Evolutionary conservation across 1,140 invertebrate species (phyloP).

Genomic region (Hydropsyche tenuis): DNA sequence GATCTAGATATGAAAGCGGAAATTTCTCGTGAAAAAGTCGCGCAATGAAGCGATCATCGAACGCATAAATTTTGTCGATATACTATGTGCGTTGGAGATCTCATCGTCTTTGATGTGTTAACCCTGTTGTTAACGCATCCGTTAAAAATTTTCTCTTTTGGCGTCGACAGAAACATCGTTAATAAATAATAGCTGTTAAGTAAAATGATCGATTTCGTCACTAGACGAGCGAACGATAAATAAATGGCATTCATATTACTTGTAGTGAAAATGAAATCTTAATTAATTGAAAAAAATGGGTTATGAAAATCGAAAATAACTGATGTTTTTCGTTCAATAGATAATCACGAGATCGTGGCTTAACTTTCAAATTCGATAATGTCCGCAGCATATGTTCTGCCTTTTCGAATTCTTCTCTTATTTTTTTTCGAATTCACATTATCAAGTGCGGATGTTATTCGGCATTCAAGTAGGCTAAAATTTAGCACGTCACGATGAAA

Average conservation of each 20-base stretch:
- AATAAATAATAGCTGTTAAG: too few species aligned
- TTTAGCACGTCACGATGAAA: neutral
- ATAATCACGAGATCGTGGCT: neutral
- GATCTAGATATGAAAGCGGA: neutral
- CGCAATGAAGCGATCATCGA: constrained; percentile 21
- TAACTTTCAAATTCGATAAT: constrained; percentile 21
- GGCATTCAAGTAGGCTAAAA: neutral
- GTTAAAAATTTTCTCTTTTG: constrained; percentile 44
- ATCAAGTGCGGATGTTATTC: neutral
- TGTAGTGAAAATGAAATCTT: constrained; percentile 6
- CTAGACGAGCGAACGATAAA: neutral
- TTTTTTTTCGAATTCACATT: neutral
- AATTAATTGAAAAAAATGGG: neutral
- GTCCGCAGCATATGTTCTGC: neutral
- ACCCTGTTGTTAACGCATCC: constrained; percentile 48
- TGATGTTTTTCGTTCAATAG: too few species aligned
- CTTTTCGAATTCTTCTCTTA: neutral
- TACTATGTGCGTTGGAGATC: constrained; percentile 8
- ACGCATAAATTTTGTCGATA: constrained; percentile 14
- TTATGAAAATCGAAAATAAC: neutral
- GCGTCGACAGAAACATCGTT: neutral
- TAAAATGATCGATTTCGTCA: constrained; percentile 29
- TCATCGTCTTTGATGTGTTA: constrained; percentile 30
- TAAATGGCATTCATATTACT: neutral
- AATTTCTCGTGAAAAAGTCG: constrained; percentile 27